These are phyloP conservation scores for Lagocephalus sceleratus DNA, from an alignment of 2,797 vertebrate species.

Conservation along the genomic window DNA sequence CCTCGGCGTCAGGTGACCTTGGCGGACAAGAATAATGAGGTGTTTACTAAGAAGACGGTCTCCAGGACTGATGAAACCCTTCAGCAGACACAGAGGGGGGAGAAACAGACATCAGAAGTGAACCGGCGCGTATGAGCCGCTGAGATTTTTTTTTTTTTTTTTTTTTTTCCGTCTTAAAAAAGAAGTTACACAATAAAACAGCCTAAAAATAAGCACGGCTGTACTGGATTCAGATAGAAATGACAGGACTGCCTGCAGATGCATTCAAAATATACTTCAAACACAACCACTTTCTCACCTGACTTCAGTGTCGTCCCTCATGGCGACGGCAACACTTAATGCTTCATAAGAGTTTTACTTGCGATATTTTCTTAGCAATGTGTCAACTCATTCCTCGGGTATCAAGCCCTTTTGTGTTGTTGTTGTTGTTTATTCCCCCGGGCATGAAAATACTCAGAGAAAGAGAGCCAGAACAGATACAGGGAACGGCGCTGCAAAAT, in stretches of 20 bases:
- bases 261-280: conserved; percentile 37
- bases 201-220: conserved; percentile 65
- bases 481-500: conserved; percentile 5
- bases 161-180: conserved; percentile 57
- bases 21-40: conserved; percentile 64
- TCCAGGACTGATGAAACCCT: conserved; percentile 20
- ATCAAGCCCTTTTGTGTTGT: neutral
- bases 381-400: too few species aligned
- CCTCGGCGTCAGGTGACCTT: conserved; percentile 55
- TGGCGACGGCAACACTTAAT: neutral
- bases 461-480: conserved; percentile 2
- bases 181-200: conserved; percentile 45
- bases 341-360: neutral
- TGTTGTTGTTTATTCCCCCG: neutral
- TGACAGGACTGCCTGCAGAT: conserved; percentile 35
- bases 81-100: conserved; percentile 20
- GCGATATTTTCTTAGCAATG: too few species aligned
- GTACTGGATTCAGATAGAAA: conserved; percentile 27
- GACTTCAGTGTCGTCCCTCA: neutral
- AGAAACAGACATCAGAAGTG: neutral
- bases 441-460: neutral
- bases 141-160: conserved; percentile 33
- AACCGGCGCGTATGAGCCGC: conserved; percentile 22
- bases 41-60: conserved; percentile 40
- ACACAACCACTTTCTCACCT: conserved; percentile 22